Evolutionary conservation across 2,888 invertebrate species (phyloP).

Genomic region (Tyria jacobaeae): DNA sequence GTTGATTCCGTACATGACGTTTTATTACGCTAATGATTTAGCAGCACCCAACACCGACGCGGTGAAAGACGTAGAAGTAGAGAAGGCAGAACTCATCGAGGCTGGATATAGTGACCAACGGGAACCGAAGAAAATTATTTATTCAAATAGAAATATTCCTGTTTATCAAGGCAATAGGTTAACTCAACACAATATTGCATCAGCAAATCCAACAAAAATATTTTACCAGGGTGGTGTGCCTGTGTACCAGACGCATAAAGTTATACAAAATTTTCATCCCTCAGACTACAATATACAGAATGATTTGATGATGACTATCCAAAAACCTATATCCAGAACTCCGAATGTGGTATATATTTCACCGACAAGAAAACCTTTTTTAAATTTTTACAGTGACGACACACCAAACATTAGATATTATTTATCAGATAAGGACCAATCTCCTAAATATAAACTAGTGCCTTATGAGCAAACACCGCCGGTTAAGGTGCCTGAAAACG

Average conservation of each 20-base stretch:
- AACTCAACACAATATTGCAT: slow-evolving; percentile 80
- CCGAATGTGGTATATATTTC: slow-evolving; percentile 54
- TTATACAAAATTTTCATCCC: slow-evolving; percentile 64
- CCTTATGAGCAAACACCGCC: slow-evolving; percentile 84
- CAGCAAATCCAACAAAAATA: slow-evolving; percentile 78
- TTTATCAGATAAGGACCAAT: slow-evolving; percentile 69
- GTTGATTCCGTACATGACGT: slow-evolving; percentile 94
- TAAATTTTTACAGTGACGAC: slow-evolving; percentile 67
- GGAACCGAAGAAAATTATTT: slow-evolving; percentile 71
- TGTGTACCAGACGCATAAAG: slow-evolving; percentile 60
- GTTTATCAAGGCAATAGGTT: slow-evolving; percentile 81
- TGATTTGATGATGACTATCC: slow-evolving; percentile 62
- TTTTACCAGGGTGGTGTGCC: slow-evolving; percentile 72
- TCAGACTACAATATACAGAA: slow-evolving; percentile 57
- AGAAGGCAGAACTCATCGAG: slow-evolving; percentile 78
- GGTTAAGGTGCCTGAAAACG: slow-evolving; percentile 55
- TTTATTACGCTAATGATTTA: slow-evolving; percentile 89
- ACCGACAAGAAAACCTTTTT: slow-evolving; percentile 67
- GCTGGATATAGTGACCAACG: slow-evolving; percentile 60
- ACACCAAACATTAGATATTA: slow-evolving; percentile 72
- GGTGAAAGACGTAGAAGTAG: slow-evolving; percentile 70
- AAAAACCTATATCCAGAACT: slow-evolving; percentile 63
- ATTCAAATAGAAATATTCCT: slow-evolving; percentile 75
- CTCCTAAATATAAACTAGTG: slow-evolving; percentile 78
- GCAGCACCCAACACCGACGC: slow-evolving; percentile 72